Evolutionary conservation across 2,888 invertebrate species (phyloP).

Genomic region (Galeopsomyia nigrocyanea): DNA sequence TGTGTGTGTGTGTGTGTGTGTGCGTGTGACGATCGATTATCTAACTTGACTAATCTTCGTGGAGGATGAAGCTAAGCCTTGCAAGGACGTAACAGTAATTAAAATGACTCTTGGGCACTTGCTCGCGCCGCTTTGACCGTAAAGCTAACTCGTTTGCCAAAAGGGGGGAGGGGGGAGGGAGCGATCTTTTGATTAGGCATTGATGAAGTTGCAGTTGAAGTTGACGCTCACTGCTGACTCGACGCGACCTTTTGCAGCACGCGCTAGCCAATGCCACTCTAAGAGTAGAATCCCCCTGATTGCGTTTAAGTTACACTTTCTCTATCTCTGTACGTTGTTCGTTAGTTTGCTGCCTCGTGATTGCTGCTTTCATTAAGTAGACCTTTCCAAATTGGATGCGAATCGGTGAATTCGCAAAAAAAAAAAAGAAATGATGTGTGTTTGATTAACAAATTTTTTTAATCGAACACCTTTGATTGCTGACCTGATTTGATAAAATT

Average conservation of each 20-base stretch:
- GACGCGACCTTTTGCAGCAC: background rate
- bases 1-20: conserved; percentile 2
- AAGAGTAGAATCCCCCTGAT: background rate
- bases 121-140: background rate
- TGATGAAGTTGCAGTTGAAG: background rate
- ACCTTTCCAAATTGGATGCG: too few relatives aligned
- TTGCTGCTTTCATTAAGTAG: too few relatives aligned
- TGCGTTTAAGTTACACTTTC: background rate
- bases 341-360: too few relatives aligned
- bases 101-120: conserved; percentile 42
- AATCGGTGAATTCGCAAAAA: too few relatives aligned
- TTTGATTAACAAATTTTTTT: too few relatives aligned
- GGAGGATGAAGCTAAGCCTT: background rate
- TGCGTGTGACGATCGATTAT: conserved; percentile 30
- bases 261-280: conserved; percentile 2
- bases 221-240: conserved; percentile 8
- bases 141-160: conserved; percentile 10
- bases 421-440: too few relatives aligned
- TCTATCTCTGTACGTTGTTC: too few relatives aligned
- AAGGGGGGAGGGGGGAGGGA: too few relatives aligned
- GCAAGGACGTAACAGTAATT: conserved; percentile 23
- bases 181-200: conserved; percentile 33
- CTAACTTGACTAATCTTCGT: conserved; percentile 25
- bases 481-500: too few relatives aligned
- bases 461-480: too few relatives aligned